A percentile compares a stretch with the other conserved stretches of the same genome.
Evolutionary conservation across 2,888 invertebrate species (phyloP).

Genomic region (Acleris laterana): DNA sequence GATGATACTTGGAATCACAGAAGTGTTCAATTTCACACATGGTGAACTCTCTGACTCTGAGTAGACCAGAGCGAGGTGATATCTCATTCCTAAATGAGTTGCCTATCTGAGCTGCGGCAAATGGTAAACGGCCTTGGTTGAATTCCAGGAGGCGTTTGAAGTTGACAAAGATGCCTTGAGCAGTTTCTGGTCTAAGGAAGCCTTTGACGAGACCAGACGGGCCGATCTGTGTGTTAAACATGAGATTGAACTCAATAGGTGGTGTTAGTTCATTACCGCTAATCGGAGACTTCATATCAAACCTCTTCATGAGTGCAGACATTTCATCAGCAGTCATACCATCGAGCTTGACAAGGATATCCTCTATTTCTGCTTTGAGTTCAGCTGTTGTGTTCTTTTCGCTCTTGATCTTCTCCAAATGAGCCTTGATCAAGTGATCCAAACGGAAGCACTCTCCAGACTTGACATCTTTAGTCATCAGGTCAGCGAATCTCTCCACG

Average conservation of each 20-base stretch:
- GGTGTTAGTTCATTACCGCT: constrained; percentile 97
- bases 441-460: constrained; percentile 98
- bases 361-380: constrained; percentile 89
- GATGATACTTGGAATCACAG: constrained; percentile 97
- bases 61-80: constrained; percentile 97
- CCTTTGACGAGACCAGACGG: constrained; percentile 97
- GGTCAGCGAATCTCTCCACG: constrained; percentile 99
- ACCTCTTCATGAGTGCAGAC: constrained; percentile 92
- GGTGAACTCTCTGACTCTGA: constrained; percentile 98
- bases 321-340: constrained; percentile 96
- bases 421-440: constrained; percentile 98
- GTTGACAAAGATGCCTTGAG: constrained; percentile 99
- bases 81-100: constrained; percentile 99
- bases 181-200: constrained; percentile 98
- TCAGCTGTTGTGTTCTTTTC: constrained; percentile 93
- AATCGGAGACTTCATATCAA: constrained; percentile 96
- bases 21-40: constrained; percentile 99
- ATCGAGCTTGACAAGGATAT: constrained; percentile 93
- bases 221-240: constrained; percentile 99
- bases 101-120: constrained; percentile 99
- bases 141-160: constrained; percentile 98
- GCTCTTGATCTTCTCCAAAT: constrained; percentile 92
- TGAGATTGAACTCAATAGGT: constrained; percentile 99
- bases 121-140: constrained; percentile 97
- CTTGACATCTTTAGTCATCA: constrained; percentile 98